Conservation (phyloP, 2,113 vertebrate species). For the Corythaixoides concolor region DNA sequence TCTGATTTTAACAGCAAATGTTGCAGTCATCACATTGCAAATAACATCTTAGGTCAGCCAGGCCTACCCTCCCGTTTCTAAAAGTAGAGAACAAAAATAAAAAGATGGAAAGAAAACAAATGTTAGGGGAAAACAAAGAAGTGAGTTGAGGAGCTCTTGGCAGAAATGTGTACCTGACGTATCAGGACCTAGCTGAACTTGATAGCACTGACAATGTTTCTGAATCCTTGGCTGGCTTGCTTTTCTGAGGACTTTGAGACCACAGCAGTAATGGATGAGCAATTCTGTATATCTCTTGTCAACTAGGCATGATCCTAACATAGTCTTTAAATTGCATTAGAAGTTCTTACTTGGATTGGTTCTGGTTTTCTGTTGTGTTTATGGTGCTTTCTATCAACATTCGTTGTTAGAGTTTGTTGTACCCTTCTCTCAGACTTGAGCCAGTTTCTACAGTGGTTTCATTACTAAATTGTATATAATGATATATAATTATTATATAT, state of each 20-base stretch:
- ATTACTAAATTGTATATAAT: not conserved
- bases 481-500: not conserved
- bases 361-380: not conserved
- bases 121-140: not conserved
- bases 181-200: not conserved
- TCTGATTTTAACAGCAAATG: not conserved
- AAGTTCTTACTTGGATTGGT: not conserved
- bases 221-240: not conserved
- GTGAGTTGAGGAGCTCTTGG: not conserved
- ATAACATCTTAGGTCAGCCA: not conserved
- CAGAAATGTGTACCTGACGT: not conserved
- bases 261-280: not conserved
- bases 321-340: not conserved
- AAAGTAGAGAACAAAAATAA: not conserved
- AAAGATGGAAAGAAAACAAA: not conserved
- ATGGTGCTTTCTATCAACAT: not conserved
- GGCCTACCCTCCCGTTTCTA: not conserved
- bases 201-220: not conserved
- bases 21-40: not conserved
- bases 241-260: not conserved
- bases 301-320: not conserved
- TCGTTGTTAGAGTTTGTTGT: not conserved
- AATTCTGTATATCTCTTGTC: not conserved
- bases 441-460: not conserved
- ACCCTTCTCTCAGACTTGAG: not conserved